These are phyloP conservation scores for Leistus spinibarbis DNA, from an alignment of 2,888 invertebrate species.

Conservation along the genomic window DNA sequence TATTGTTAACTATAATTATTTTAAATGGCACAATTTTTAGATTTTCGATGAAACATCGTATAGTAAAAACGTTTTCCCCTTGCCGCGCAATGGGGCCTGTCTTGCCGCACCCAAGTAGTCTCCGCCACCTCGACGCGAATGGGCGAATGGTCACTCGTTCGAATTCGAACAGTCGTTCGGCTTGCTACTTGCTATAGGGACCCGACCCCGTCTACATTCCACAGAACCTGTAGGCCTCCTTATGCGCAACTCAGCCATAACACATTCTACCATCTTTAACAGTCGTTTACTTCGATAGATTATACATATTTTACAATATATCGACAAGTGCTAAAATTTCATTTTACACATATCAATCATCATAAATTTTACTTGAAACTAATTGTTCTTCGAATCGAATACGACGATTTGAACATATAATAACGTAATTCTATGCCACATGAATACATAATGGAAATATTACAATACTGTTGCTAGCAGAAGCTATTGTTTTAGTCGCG, in stretches of 20 bases:
- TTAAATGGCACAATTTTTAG: too few relatives aligned
- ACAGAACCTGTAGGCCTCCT: slow-evolving; percentile 27
- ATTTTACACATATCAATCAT: too few relatives aligned
- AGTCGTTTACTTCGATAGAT: neutral
- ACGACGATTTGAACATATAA: too few relatives aligned
- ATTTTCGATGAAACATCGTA: neutral
- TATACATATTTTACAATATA: neutral
- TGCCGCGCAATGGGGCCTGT: neutral
- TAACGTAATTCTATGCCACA: too few relatives aligned
- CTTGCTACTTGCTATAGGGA: neutral
- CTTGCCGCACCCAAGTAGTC: neutral
- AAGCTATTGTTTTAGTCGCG: too few relatives aligned
- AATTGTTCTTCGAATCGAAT: too few relatives aligned
- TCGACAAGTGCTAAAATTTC: too few relatives aligned
- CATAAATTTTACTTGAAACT: too few relatives aligned
- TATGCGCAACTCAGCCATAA: neutral
- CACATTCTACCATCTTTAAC: neutral
- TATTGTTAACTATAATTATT: too few relatives aligned
- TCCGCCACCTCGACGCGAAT: neutral
- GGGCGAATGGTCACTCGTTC: neutral
- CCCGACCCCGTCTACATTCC: slow-evolving; percentile 27
- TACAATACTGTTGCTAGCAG: too few relatives aligned
- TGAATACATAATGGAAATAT: too few relatives aligned
- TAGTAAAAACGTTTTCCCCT: neutral
- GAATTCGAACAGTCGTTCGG: neutral